Base-by-base conservation (phyloP, 2,113 vertebrate genomes). In the Elachura formosa region DNA sequence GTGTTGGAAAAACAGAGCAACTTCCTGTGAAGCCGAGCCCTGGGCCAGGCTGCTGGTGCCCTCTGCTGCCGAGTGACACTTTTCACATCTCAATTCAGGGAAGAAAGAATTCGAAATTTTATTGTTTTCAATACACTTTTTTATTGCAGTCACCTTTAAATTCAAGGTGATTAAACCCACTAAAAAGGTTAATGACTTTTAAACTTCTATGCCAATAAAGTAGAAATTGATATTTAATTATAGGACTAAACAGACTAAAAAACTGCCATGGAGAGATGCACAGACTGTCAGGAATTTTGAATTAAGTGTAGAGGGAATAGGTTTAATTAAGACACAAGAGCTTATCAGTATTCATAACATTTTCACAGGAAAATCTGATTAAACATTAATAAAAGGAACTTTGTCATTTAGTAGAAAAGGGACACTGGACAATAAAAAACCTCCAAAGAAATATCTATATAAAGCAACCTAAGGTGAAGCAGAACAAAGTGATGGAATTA, bases 11-110 rank as follows among this genome's bases (percentile, higher is more conserved):
- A n/a, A 4, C 9, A 33, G 14, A 38, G 1, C 24, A 46, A 11
- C 4, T 2, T 12, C 4, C 19, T 1, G 33, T 8, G 48, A 3
- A 43, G 62, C 11, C 0, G 14, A 76, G 45, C 36, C 6, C 19
- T n/a, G 49, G 10, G 34, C 55, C 5, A 10, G 62, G 51, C 77
- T 69, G 73, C 46, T 40, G 64, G 31, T 92, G 95, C 93, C 93
- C 91, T 81, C 91, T 93, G 74, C 81, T 73, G 95, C 58, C 51
- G 24, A n/a, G 13, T 18, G 18, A 55, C 34, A 21, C 11, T 48
- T 49, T 12, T 3, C 45, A 41, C 54, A 40, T 16, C 22, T 43
- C 28, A 26, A 2, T 12, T 54, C 6, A 0, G 28, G 9, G 18
- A 64, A 74, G 29, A 85, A 76, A 43, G 45, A 74, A 87, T 5